Evolutionary conservation across 2,888 invertebrate species (phyloP), one percentile per base, ranked within the genome.

Genomic region (Eumacrocentrus americanus): DNA sequence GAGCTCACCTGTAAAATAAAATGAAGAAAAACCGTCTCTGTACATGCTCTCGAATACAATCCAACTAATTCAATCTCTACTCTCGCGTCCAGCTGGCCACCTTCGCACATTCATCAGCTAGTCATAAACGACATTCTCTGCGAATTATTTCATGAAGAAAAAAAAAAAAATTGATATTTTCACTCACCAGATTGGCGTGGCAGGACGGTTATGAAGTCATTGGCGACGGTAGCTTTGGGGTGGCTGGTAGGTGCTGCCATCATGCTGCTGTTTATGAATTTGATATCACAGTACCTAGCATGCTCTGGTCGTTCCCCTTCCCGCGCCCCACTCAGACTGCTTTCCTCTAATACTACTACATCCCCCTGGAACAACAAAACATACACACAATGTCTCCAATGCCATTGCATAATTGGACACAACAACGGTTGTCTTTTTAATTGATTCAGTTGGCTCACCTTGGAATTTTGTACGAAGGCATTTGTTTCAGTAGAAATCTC

Each of bases 381-480:
- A 25, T 53, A 46, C 47, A 60, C 16, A 37, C 37, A 23, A 12
- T 40, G 18, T 37, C 22, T 25, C 18, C n/a, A 16, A 44, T 42
- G 18, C 25, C 9, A 40, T 48, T 35, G n/a, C 44, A 55, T 55
- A 6, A 34, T 18, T 47, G 2, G 29, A 35, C 11, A 3, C n/a
- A 37, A 51, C 35, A 50, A 23, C 12, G 23, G 1, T 23, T 7
- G 29, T n/a, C n/a, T n/a, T n/a, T n/a, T 11, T 25, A 25, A 25
- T 48, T 16, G 11, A 14, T 29, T 40, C 18, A 34, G 11, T 18
- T 20, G 40, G 46, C 58, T 76, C 64, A 82, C 82, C 81, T 82
- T 80, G 80, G 80, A 80, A 80, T 81, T 82, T 81, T 82, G 82
- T 82, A 81, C 81, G 81, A 83, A 83, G 83, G 82, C 83, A 83